Base-by-base conservation (phyloP, 2,797 vertebrate species). In the Myotis daubentonii region DNA sequence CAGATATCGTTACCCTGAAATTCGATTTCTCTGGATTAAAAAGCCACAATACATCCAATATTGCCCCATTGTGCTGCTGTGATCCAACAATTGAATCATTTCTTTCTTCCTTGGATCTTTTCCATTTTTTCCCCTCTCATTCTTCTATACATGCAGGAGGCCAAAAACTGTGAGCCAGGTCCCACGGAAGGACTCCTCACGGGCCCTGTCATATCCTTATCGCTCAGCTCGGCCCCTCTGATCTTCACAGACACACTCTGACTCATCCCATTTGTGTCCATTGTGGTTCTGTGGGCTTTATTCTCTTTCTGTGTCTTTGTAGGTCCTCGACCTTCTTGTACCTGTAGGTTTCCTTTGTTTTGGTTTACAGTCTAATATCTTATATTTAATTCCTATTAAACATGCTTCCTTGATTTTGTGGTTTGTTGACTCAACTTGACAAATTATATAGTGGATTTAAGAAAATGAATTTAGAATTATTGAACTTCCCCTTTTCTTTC, bases 1-100 rank as follows among this genome's bases (percentile, higher is more conserved):
- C 62, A 84, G 79, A 66, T 55, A 60, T 4, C 53, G 23, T 89
- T 36, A 76, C 25, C 15, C 74, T 89, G 60, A 51, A 30, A 66
- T 91, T 95, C n/a, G 70, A 1, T 83, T 94, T 75, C 44, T 85
- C 91, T 80, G 86, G 71, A 88, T 92, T 96, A 89, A 87, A 82
- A 79, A 91, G 47, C 72, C 65, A 89, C 36, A 79, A 3, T 6
- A 20, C 66, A 38, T 33, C 44, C 57, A 71, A 3, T 86, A 91
- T 80, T 72, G 75, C 25, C 57, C 41, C 15, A 13, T 20, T 28
- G 60, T 91, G 82, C 81, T 85, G 81, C 81, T 93, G 72, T 53
- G 83, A 88, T 91, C 91, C 82, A 79, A 38, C 22, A 91, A 66
- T 30, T 22, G 47, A 55, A 80, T 89, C n/a, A 47, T 80, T 93